Evolutionary conservation across 2,888 invertebrate species (phyloP).

Genomic region (Lithophane leautieri): DNA sequence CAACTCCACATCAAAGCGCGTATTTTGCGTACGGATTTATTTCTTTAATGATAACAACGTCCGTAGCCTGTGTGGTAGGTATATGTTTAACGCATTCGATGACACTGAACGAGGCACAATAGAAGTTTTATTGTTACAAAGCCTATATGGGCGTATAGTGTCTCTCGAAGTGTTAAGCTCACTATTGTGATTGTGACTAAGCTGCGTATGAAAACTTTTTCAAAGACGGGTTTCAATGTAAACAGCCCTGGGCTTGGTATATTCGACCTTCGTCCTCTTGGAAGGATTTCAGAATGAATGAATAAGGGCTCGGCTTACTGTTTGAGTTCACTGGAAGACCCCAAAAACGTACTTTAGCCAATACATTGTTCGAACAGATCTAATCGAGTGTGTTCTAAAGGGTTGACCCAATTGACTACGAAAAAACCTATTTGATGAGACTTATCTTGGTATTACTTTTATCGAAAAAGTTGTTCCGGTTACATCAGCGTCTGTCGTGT

Average conservation of each 20-base stretch:
- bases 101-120: no score
- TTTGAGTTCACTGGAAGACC: slow-evolving; percentile 54
- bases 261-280: slow-evolving; percentile 33
- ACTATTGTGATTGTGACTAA: slow-evolving; percentile 22
- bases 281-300: slow-evolving; percentile 50
- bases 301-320: slow-evolving; percentile 48
- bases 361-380: slow-evolving; percentile 52
- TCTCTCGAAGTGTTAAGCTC: background rate
- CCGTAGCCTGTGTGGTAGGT: background rate
- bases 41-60: slow-evolving; percentile 16
- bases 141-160: no score
- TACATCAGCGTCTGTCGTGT: background rate
- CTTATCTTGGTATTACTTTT: slow-evolving; percentile 15
- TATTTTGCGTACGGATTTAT: no score
- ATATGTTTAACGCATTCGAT: background rate
- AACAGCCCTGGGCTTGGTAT: slow-evolving; percentile 24
- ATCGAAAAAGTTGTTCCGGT: slow-evolving; percentile 11
- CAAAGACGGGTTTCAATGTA: slow-evolving; percentile 39
- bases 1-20: no score
- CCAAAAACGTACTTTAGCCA: slow-evolving; percentile 42
- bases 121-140: no score
- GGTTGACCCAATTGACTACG: slow-evolving; percentile 38
- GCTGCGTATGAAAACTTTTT: slow-evolving; percentile 42
- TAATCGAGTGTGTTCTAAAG: slow-evolving; percentile 44
- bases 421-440: slow-evolving; percentile 27